Conservation (phyloP, 2,797 vertebrate genomes). For the Betta splendens region DNA sequence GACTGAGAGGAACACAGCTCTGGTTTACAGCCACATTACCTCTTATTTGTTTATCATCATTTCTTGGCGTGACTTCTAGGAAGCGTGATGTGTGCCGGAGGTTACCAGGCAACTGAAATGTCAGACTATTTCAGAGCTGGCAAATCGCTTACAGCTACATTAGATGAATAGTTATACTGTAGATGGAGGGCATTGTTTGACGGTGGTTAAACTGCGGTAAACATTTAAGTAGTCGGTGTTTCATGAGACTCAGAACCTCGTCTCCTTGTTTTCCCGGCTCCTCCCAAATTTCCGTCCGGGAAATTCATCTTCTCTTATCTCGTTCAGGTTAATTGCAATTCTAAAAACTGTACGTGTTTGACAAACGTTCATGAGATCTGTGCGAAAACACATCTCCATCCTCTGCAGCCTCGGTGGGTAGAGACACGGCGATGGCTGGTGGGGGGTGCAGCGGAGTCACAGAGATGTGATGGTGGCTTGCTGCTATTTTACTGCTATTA, state of each 20-base stretch:
- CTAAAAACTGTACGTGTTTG: constrained; percentile 11
- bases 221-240: background rate
- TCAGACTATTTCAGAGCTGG: background rate
- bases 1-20: no score
- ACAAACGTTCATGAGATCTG: constrained; percentile 28
- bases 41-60: background rate
- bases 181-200: no score
- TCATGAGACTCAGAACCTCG: background rate
- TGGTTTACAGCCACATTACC: no score
- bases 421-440: background rate
- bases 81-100: background rate
- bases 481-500: constrained; percentile 63
- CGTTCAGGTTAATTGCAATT: constrained; percentile 20
- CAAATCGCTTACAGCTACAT: background rate
- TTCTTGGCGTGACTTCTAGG: background rate
- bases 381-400: constrained; percentile 22
- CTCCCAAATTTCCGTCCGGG: no score
- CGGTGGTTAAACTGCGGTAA: background rate
- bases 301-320: no score
- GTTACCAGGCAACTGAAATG: background rate
- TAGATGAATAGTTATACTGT: no score
- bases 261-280: background rate
- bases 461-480: constrained; percentile 24
- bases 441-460: constrained; percentile 19
- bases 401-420: constrained; percentile 22